Conservation (phyloP, 2,888 invertebrate species). For the Eurois occulta region DNA sequence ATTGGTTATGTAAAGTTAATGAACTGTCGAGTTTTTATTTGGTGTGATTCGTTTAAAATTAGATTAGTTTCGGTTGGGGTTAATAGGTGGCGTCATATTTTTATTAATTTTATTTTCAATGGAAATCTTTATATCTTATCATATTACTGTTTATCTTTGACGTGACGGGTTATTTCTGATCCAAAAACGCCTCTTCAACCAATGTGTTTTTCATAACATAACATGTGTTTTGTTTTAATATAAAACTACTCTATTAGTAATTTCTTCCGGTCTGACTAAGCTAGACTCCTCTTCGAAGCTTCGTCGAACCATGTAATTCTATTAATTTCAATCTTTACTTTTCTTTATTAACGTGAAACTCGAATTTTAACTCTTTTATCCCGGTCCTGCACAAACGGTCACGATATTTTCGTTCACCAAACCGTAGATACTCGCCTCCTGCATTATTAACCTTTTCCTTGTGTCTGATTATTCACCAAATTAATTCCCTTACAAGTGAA, state of each 20-base stretch:
- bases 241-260: neutral
- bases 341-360: neutral
- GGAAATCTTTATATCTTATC: neutral
- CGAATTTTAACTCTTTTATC: neutral
- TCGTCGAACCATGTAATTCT: neutral
- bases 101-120: neutral
- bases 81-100: constrained; percentile 13
- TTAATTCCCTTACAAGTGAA: constrained; percentile 49
- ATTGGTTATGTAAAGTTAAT: constrained; percentile 39
- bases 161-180: too few species aligned
- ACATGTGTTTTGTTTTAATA: neutral
- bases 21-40: constrained; percentile 23
- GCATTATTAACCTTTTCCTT: constrained; percentile 48
- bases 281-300: neutral
- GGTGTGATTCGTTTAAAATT: constrained; percentile 25
- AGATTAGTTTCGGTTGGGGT: constrained; percentile 3
- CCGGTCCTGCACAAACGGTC: neutral
- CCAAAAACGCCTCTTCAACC: neutral
- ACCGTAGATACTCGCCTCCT: constrained; percentile 35
- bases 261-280: neutral
- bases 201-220: neutral
- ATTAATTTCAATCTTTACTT: too few species aligned
- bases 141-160: neutral
- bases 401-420: neutral
- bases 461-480: constrained; percentile 52